These are phyloP conservation scores for Paragorgia papillata DNA, from an alignment of 92 coral and sea anemone species.

Conservation along the genomic window DNA sequence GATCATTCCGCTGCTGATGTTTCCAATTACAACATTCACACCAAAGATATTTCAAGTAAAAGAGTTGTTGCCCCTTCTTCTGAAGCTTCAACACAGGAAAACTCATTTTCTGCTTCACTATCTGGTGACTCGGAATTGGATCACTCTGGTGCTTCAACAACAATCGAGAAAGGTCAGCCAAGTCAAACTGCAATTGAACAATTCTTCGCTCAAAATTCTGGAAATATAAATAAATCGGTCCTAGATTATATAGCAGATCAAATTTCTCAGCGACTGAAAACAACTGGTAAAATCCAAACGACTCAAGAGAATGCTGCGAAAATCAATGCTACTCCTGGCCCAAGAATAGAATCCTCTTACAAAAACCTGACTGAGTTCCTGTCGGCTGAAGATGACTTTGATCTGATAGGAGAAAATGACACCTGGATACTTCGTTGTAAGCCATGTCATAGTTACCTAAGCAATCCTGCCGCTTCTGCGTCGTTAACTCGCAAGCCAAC, in stretches of 20 bases:
- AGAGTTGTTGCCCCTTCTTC: too few species aligned
- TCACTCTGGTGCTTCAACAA: too few species aligned
- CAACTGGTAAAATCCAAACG: background rate
- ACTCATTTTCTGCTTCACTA: too few species aligned
- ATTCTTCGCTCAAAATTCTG: too few species aligned
- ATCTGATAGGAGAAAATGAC: conserved; percentile 35
- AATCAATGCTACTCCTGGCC: background rate
- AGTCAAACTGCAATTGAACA: too few species aligned
- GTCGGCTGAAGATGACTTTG: conserved; percentile 17
- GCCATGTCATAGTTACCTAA: conserved; percentile 10
- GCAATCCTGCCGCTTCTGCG: conserved; percentile 20
- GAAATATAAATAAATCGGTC: background rate
- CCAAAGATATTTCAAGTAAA: too few species aligned
- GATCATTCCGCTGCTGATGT: too few species aligned
- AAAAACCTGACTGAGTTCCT: conserved; percentile 21
- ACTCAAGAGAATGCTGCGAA: conserved; percentile 1
- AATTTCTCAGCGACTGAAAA: background rate
- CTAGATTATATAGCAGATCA: conserved; percentile 32
- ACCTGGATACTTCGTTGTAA: conserved; percentile 30
- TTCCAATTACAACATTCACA: too few species aligned
- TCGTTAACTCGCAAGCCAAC: conserved; percentile 25
- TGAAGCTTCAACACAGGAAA: too few species aligned
- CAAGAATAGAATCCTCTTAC: background rate
- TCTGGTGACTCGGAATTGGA: too few species aligned
- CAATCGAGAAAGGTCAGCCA: too few species aligned